A percentile compares a stretch with the other conserved stretches of the same genome.
Conservation (phyloP, 2,888 invertebrate genomes). For the Spatulosminthurus flaviceps region DNA sequence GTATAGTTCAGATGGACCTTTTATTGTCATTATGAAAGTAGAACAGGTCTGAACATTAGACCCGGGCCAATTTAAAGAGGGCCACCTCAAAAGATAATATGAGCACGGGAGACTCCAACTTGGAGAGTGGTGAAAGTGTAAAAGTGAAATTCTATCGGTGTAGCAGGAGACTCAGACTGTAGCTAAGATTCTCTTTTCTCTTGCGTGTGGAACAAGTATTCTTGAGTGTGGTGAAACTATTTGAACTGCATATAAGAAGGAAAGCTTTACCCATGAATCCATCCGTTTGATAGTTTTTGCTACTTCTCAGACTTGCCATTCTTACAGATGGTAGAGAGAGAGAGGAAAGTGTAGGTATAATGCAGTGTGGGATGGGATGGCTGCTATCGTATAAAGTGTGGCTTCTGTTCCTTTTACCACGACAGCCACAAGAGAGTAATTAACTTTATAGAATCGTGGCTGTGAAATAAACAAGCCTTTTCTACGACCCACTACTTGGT, state of each 20-base stretch:
- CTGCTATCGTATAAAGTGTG: not conserved
- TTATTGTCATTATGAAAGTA: conserved; percentile 41
- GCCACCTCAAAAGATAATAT: conserved; percentile 13
- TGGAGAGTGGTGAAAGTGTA: no score
- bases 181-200: not conserved
- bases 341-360: no score
- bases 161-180: no score
- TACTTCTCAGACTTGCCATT: no score
- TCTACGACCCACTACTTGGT: not conserved
- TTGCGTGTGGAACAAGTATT: no score
- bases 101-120: no score
- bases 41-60: conserved; percentile 24
- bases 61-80: conserved; percentile 11
- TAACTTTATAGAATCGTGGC: conserved; percentile 41
- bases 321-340: no score
- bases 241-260: not conserved
- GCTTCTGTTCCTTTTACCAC: conserved; percentile 20
- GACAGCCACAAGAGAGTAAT: conserved; percentile 45
- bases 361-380: not conserved
- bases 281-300: not conserved
- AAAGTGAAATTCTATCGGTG: no score
- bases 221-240: not conserved
- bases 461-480: conserved; percentile 37
- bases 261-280: not conserved
- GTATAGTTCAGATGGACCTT: conserved; percentile 40